Base-by-base conservation (phyloP, 2,113 vertebrate species). In the Trichomycterus rosablanca region DNA sequence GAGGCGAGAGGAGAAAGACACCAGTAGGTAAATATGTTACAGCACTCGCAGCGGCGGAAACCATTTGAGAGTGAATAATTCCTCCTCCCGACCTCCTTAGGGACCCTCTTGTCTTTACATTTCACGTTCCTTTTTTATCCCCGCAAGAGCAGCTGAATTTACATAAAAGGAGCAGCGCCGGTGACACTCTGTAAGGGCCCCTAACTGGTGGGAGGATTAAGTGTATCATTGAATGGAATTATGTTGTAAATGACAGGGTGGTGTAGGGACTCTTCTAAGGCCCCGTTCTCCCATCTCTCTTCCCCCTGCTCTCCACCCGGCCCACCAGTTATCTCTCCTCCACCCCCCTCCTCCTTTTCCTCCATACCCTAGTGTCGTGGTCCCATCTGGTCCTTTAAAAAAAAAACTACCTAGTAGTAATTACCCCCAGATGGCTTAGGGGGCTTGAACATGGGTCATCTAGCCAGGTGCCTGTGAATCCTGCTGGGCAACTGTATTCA, bases 371-470 rank as follows among this genome's bases (percentile, higher is more conserved):
- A 83, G 82, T 87, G 87, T 85, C 83, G 78, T 81, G 80, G 80
- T 89, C 90, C 90, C 95, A 98, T 97, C 95, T 98, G 95, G 92
- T 92, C 92, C 87, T 94, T 85, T 90, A 93, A 64, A 94, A 97
- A 93, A 98, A 93, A n/a, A n/a, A n/a, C n/a, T 95, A 97, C 93
- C 92, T 97, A 93, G 92, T 85, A 78, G 90, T 97, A 97, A 97
- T 98, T 97, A 95, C 90, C 91, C 87, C 93, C 93, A 96, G 93
- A 96, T 97, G 90, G 93, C 93, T 92, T 92, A 90, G 92, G 91
- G 92, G 91, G 84, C 80, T 84, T 86, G 78, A 26, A 84, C 86
- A 74, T 72, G 88, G 87, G 86, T 91, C 86, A 85, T 91, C 90
- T 90, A 79, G 90, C 93, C 95, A 97, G 95, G 95, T 98, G 95